phyloP scores from a whole-genome alignment of 2,888 invertebrate genomes.

The Synanthedon vespiformis region DNA sequence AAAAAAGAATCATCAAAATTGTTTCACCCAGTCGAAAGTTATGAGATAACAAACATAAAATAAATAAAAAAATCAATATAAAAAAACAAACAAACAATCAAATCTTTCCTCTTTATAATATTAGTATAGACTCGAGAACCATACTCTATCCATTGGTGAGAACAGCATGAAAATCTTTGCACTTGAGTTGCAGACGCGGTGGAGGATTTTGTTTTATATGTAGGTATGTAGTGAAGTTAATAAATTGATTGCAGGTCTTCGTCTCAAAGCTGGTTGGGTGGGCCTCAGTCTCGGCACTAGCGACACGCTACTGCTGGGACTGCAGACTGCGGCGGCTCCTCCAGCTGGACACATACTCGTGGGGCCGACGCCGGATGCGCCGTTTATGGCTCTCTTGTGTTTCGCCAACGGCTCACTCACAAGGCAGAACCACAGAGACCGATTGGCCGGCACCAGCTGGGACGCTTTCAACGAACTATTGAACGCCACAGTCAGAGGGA shows the following conservation, averaged over 20 bases:
- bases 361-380: slow-evolving; percentile 82
- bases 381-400: slow-evolving; percentile 91
- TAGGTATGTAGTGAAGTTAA: not conserved
- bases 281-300: slow-evolving; percentile 94
- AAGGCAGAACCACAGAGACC: slow-evolving; percentile 83
- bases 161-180: too few relatives aligned
- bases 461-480: slow-evolving; percentile 84
- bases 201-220: too few relatives aligned
- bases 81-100: too few relatives aligned
- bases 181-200: too few relatives aligned
- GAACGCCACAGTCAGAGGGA: slow-evolving; percentile 87
- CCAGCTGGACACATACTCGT: slow-evolving; percentile 88
- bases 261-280: slow-evolving; percentile 82
- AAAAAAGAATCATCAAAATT: too few relatives aligned
- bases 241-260: slow-evolving; percentile 72
- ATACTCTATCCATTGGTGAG: too few relatives aligned
- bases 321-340: slow-evolving; percentile 75
- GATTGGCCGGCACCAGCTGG: slow-evolving; percentile 84
- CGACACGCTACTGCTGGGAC: slow-evolving; percentile 88
- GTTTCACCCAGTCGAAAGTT: too few relatives aligned
- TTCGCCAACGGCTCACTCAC: slow-evolving; percentile 95
- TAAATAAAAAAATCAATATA: too few relatives aligned
- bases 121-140: too few relatives aligned
- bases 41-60: too few relatives aligned
- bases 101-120: too few relatives aligned